phyloP scores from a whole-genome alignment of 1,140 invertebrate genomes.

The Drosophila arizonae region DNA sequence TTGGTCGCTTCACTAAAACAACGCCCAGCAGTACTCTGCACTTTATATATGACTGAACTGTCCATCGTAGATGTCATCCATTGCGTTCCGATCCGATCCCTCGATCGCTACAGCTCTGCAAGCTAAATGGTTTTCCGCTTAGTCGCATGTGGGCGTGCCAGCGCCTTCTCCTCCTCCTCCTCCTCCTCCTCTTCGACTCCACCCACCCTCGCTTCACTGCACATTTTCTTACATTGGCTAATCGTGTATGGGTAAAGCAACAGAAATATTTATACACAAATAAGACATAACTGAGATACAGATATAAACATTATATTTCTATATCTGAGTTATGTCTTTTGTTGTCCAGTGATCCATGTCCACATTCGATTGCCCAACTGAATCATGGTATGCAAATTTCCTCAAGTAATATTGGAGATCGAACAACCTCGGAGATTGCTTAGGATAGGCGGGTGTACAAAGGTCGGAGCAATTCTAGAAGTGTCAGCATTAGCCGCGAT shows the following conservation, averaged over 20 bases:
- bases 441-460: too few species aligned
- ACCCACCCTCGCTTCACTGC: slow-evolving; percentile 34
- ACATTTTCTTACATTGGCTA: slow-evolving; percentile 33
- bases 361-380: slow-evolving; percentile 9
- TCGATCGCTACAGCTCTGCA: not conserved
- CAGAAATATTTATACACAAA: not conserved
- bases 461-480: too few species aligned
- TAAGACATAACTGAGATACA: too few species aligned
- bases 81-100: not conserved
- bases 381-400: slow-evolving; percentile 24
- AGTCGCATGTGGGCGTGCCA: slow-evolving; percentile 37
- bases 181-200: slow-evolving; percentile 2
- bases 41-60: slow-evolving; percentile 48
- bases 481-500: too few species aligned
- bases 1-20: slow-evolving; percentile 38
- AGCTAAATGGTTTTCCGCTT: slow-evolving; percentile 52
- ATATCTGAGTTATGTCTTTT: slow-evolving; percentile 1
- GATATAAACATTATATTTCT: too few species aligned
- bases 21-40: slow-evolving; percentile 30
- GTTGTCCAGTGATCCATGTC: slow-evolving; percentile 28
- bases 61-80: slow-evolving; percentile 3
- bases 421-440: not conserved
- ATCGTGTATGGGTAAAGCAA: not conserved
- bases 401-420: not conserved
- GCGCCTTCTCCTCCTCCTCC: not conserved